phyloP scores from a whole-genome alignment of 2,888 invertebrate species.

The Holacanthella duospinosa region DNA sequence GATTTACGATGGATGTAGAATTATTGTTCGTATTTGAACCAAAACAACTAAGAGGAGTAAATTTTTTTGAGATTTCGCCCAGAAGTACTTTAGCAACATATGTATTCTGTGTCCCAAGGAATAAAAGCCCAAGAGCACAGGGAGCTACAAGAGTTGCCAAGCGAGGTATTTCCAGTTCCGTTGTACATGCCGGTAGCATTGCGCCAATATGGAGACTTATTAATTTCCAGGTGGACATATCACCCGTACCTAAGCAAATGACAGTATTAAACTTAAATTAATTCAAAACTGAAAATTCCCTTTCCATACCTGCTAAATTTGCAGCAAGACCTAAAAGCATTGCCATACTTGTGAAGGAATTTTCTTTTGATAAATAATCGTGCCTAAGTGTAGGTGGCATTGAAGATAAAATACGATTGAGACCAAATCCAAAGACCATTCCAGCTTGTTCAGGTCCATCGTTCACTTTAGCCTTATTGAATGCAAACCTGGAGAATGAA shows the following conservation, averaged over 20 bases:
- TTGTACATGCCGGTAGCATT: conserved; percentile 36
- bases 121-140: conserved; percentile 29
- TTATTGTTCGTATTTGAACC: conserved; percentile 26
- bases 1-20: conserved; percentile 25
- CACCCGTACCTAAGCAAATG: conserved; percentile 28
- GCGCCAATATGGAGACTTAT: conserved; percentile 36
- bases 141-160: conserved; percentile 36
- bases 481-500: conserved; percentile 28
- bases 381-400: conserved; percentile 37
- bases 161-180: conserved; percentile 35
- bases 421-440: conserved; percentile 36
- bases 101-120: conserved; percentile 33
- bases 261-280: conserved; percentile 2
- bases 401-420: conserved; percentile 32
- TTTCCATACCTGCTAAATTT: conserved; percentile 30
- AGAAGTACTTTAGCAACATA: conserved; percentile 35
- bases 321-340: conserved; percentile 34
- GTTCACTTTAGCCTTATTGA: conserved; percentile 32
- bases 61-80: conserved; percentile 36
- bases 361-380: conserved; percentile 36
- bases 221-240: conserved; percentile 36
- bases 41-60: conserved; percentile 33
- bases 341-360: conserved; percentile 36
- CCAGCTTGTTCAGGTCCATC: conserved; percentile 36
- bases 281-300: background rate